Base-by-base conservation (phyloP, 2,888 invertebrate genomes). In the Acleris sparsana region DNA sequence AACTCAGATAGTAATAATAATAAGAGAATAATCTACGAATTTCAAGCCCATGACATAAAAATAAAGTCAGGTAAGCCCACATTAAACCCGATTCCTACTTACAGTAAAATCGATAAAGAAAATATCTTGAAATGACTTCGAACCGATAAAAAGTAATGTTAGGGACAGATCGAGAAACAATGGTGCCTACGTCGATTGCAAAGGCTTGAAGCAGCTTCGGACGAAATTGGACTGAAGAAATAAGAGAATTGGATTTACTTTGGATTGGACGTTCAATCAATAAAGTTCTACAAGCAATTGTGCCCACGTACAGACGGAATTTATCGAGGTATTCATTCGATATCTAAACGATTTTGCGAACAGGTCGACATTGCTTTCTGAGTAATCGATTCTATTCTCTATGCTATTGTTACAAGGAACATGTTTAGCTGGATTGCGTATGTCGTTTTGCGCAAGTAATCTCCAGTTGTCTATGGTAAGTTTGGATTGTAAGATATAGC, bases 101-200 rank as follows among this genome's bases (percentile, higher is more conserved):
- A 67, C 58, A 62, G 58, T 58, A 57, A 62, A 71, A 73, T 72
- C 74, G 75, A 82, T 83, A 80, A 77, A 78, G 80, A 80, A 82
- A 81, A 83, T 83, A 83, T 82, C 81, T 75, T 74, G 78, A 78
- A 80, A 82, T 78, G 75, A 80, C 83, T 80, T 77, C 71, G 73
- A 73, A 73, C 74, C 84, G 78, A 86, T 87, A 87, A 87, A 87
- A 87, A 82, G 84, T 85, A 84, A 87, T 83, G 85, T 83, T 83
- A 79, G 75, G 76, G 73, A 77, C 81, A 82, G 78, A 84, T 85
- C 81, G 82, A 79, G 85, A 84, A 86, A 87, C 86, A 86, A 87
- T 86, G 80, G 83, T 78, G 76, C 78, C 72, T 75, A 71, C 74
- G 73, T 73, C 75, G 77, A 78, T 77, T 79, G 77, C 75, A 72